Evolutionary conservation across 2,797 vertebrate genomes (phyloP), one percentile per base, ranked within the genome.

Genomic region (Myotis vivesi): DNA sequence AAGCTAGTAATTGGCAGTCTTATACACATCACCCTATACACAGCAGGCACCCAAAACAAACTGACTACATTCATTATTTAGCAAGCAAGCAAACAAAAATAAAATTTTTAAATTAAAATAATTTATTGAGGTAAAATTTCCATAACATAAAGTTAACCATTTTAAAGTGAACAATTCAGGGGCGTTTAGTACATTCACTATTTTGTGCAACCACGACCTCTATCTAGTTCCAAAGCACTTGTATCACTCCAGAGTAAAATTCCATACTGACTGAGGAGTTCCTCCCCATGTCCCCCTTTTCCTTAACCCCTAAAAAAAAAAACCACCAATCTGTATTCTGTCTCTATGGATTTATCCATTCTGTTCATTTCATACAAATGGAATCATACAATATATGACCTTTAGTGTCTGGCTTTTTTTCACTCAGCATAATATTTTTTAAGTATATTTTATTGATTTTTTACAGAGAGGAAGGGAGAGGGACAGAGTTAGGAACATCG

Each of bases 1-100:
- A n/a, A 68, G 25, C 53, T 68, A 86, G 41, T 80, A 91, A 93
- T 19, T 79, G 64, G n/a, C 22, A 86, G 30, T 84, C 68, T 87
- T 69, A 80, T 10, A 77, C 4, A 95, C 38, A 94, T 83, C 83
- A 72, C 38, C 69, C 41, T 64, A 89, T 15, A 59, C 62, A 85
- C 1, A 62, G 23, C 44, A 95, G 41, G 41, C 33, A 76, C 15
- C 89, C 68, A 64, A 82, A 92, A 94, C 55, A 89, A 95, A 95
- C 55, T 83, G 41, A 79, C 22, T 71, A 76, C 36, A 49, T 64
- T 66, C 64, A 53, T 41, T 85, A 77, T 36, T 84, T 44, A 86
- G 68, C 62, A 89, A 89, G 68, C 12, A 68, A 68, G n/a, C 64
- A 33, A 68, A 36, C 17, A 36, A 33, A 66, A 68, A 36, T 68